Evolutionary conservation across 2,888 invertebrate species (phyloP).

Genomic region (Eupithecia vulgata): DNA sequence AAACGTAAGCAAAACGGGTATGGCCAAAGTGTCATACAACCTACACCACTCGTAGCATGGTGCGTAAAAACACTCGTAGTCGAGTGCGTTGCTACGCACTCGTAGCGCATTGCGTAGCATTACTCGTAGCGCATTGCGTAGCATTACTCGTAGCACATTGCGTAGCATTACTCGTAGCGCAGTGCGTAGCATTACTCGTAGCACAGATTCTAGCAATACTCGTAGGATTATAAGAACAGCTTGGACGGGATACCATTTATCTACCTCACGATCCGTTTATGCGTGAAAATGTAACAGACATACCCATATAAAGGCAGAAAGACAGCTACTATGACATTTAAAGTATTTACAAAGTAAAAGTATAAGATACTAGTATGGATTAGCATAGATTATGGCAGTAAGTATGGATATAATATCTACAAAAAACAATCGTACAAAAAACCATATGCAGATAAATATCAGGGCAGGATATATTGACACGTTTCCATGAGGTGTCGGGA

Average conservation of each 20-base stretch:
- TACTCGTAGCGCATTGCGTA: background rate
- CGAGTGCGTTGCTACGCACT: background rate
- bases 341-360: background rate
- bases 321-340: background rate
- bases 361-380: background rate
- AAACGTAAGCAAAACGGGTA: background rate
- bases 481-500: constrained; percentile 71
- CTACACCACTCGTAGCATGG: background rate
- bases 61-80: background rate
- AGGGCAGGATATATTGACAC: constrained; percentile 65
- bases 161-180: background rate
- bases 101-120: background rate
- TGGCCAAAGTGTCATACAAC: too few relatives aligned
- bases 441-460: constrained; percentile 68
- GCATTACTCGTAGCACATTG: background rate
- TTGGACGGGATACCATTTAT: background rate
- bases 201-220: too few relatives aligned
- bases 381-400: background rate
- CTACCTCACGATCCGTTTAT: background rate
- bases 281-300: background rate
- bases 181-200: too few relatives aligned
- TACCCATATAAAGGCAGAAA: background rate
- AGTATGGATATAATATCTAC: background rate
- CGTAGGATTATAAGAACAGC: too few relatives aligned
- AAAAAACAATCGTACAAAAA: constrained; percentile 69